Base-by-base conservation (phyloP, 2,888 invertebrate species). In the Nomada lathburiana region DNA sequence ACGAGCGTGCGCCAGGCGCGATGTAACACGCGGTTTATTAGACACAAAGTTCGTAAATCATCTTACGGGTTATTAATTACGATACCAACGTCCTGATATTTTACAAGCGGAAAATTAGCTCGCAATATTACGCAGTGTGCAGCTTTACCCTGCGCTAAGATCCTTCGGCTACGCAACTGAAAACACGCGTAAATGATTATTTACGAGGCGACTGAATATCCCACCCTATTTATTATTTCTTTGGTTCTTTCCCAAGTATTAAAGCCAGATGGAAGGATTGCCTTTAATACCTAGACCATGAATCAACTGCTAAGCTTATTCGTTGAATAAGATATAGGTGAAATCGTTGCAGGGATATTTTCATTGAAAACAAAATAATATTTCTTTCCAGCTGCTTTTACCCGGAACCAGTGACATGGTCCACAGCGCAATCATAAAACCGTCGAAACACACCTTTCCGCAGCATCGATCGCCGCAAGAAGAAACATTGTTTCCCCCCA, bases 51-150 rank as follows among this genome's bases (percentile, higher is more conserved):
- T 44, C 78, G 83, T 83, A 82, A 74, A 83, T 83, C 83, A 83
- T 82, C 78, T 82, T 82, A 83, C 69, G 83, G 82, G 75, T 75
- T 83, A 83, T 83, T 83, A 83, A 83, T 79, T 83, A 82, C 75
- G 83, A 83, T 83, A 72, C 75, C 67, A 52, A 63, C 60, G 50
- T 73, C 67, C 71, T n/a, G 75, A 75, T 83, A 75, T 74, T 75
- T 82, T 76, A 73, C 79, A 72, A 73, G 73, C 76, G 81, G 84
- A 80, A 84, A 84, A 83, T 84, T 83, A 83, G 72, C 77, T 69
- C 53, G 76, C 65, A 36, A 68, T 80, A 76, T 80, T 80, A 76
- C 77, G 70, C 47, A 75, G 74, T 63, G n/a, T 57, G 64, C 78
- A 62, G 72, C 73, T 74, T 80, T 72, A 69, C 68, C 71, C 74